These are phyloP conservation scores for Cheiracanthium punctorium DNA, from an alignment of 2,888 invertebrate genomes.

Conservation along the genomic window DNA sequence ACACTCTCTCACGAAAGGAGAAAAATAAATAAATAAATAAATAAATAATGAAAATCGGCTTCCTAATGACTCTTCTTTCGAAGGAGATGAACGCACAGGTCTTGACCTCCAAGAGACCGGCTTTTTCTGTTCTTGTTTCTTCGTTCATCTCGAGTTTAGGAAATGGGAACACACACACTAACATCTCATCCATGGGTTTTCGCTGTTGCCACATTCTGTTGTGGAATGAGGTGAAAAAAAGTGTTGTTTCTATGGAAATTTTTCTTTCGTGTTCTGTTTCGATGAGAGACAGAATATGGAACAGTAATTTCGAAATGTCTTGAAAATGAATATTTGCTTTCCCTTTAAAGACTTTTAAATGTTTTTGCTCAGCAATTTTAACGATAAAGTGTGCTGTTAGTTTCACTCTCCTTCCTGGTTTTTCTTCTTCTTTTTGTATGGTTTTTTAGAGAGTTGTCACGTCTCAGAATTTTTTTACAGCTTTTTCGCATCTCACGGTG, in stretches of 20 bases:
- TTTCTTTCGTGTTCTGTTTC: not conserved
- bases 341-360: no score
- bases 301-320: no score
- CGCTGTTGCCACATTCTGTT: not conserved
- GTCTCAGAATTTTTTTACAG: no score
- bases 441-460: no score
- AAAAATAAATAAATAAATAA: not conserved
- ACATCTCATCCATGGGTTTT: not conserved
- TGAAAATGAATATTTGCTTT: no score
- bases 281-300: no score
- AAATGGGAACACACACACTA: not conserved
- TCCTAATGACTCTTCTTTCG: constrained; percentile 13
- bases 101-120: not conserved
- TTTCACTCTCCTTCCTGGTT: no score
- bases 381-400: no score
- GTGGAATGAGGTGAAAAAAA: not conserved
- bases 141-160: not conserved
- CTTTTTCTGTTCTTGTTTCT: not conserved
- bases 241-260: not conserved
- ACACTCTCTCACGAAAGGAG: not conserved
- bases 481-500: no score
- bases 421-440: no score
- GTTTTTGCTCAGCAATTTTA: no score
- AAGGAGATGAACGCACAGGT: not conserved
- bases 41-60: not conserved